Evolutionary conservation across 2,797 vertebrate genomes (phyloP), one percentile per base, ranked within the genome.

Genomic region (Enteromius unitaeniatus): DNA sequence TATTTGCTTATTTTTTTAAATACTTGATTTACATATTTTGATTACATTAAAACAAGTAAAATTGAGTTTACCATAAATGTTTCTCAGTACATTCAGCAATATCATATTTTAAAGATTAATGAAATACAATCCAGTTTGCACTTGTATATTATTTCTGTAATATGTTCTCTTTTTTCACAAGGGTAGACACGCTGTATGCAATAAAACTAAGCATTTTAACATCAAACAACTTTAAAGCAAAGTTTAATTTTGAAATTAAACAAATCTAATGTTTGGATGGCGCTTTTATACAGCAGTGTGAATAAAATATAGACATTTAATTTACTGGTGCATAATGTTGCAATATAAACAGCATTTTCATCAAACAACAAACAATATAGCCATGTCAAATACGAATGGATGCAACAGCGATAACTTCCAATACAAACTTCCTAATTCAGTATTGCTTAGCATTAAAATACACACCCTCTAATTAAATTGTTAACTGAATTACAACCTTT

Each of bases 401-500:
- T 69, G 65, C 4, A 37, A 37, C 6, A 37, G 37, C 37, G 28
- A 67, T 11, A 51, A 67, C 62, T 53, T 73, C 47, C 21, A 3
- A 51, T 6, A 53, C 19, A 5, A 51, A 51, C 28, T 28, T 51
- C 21, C 13, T 45, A 10, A 73, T 73, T 73, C 70, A 51, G 47
- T 34, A 51, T 21, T 31, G 9, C 70, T 28, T 51, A 11, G 23
- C 47, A 73, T 49, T 51, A 31, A 73, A 51, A 51, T 11, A 21
- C 70, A 49, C 13, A 26, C 47, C 26, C 69, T 49, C 14, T 17
- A 23, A 49, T 21, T 67, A 67, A 37, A 67, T 11, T 11, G 9
- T 73, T 4, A 19, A 51, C 17, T 76, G 17, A 78, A 64, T 47
- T 78, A 19, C 60, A 34, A 49, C 21, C 15, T 79, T 79, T 67